Percentiles rank a stretch among this genome's conserved stretches.
These are phyloP conservation scores for Trichoplusia ni DNA, from an alignment of 1,140 invertebrate species.

Conservation along the genomic window DNA sequence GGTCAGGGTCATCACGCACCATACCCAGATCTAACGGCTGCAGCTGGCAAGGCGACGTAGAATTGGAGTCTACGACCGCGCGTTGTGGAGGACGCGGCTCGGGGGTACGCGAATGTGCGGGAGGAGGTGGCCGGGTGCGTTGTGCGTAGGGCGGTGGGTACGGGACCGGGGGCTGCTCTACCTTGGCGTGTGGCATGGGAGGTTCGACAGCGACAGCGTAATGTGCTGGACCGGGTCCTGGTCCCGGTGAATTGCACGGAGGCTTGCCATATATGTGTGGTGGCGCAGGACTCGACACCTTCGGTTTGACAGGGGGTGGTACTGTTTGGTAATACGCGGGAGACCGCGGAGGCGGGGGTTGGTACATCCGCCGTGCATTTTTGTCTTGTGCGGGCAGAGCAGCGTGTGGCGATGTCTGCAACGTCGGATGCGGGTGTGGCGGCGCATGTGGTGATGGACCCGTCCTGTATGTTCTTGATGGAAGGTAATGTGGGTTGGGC, in stretches of 20 bases:
- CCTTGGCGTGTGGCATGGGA: slow-evolving; percentile 85
- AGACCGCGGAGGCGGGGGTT: slow-evolving; percentile 88
- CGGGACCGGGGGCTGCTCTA: slow-evolving; percentile 84
- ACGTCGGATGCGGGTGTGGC: slow-evolving; percentile 73
- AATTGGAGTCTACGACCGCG: slow-evolving; percentile 79
- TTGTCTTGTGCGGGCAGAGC: slow-evolving; percentile 84
- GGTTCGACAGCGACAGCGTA: slow-evolving; percentile 83
- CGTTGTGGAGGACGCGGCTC: slow-evolving; percentile 71
- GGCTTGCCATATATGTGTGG: slow-evolving; percentile 89
- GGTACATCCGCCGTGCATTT: slow-evolving; percentile 85
- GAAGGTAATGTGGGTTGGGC: slow-evolving; percentile 84
- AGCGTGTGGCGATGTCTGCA: slow-evolving; percentile 81
- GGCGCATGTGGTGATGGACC: slow-evolving; percentile 81
- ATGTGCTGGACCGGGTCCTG: slow-evolving; percentile 83
- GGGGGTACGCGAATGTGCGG: slow-evolving; percentile 70
- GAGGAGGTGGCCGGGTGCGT: slow-evolving; percentile 82
- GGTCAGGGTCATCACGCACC: slow-evolving; percentile 77
- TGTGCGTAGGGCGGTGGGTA: slow-evolving; percentile 82
- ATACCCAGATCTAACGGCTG: slow-evolving; percentile 89
- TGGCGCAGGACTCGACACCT: slow-evolving; percentile 90
- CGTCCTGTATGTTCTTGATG: slow-evolving; percentile 83
- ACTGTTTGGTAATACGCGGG: slow-evolving; percentile 83
- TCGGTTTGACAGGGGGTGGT: slow-evolving; percentile 85
- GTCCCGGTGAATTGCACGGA: slow-evolving; percentile 83
- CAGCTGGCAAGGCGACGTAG: slow-evolving; percentile 82